Base-by-base conservation (phyloP, 2,888 invertebrate genomes). In the Tupiocoris notatus region DNA sequence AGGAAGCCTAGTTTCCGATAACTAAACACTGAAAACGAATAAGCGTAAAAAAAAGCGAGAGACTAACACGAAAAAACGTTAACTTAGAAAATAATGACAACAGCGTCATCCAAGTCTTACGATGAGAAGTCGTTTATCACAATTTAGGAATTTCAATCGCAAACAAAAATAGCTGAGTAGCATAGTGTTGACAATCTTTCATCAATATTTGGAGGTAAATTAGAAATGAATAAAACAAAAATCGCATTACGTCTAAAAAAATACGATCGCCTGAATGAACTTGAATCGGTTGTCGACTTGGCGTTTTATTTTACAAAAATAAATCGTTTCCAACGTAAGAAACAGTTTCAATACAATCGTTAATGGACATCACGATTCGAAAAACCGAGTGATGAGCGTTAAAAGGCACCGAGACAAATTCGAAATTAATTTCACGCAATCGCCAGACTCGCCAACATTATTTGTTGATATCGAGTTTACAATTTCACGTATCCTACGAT, bases 61-160 rank as follows among this genome's bases (percentile, higher is more conserved):
- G 39, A 39, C 39, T 7, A 39, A 39, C 39, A 39, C 16, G 20
- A 64, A 17, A 20, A 25, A 16, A 18, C 18, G 9, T 17, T 16
- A 25, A 18, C 18, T 24, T 6, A 6, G 9, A n/a, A 64, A 23
- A 9, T 61, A 23, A 63, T 23, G 12, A 39, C 39, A 24, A 9
- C 25, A 65, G 39, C 3, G 39, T 39, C 39, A 39, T 7, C 39
- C 3, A 39, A 39, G 39, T 65, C 39, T 39, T 65, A 65, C 18
- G 20, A 7, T 65, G 17, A 65, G 25, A 67, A 67, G 67, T 67
- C 67, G 22, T 67, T 67, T 67, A 67, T 67, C 67, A 67, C 67
- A 67, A 67, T 67, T 57, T 39, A 39, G 67, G 57, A 67, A 54
- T 67, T 57, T 56, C 56, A 12, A 39, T 39, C 39, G 39, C 39